Evolutionary conservation across 2,113 vertebrate genomes (phyloP), one percentile per base, ranked within the genome.

Genomic region (Odontesthes bonariensis): DNA sequence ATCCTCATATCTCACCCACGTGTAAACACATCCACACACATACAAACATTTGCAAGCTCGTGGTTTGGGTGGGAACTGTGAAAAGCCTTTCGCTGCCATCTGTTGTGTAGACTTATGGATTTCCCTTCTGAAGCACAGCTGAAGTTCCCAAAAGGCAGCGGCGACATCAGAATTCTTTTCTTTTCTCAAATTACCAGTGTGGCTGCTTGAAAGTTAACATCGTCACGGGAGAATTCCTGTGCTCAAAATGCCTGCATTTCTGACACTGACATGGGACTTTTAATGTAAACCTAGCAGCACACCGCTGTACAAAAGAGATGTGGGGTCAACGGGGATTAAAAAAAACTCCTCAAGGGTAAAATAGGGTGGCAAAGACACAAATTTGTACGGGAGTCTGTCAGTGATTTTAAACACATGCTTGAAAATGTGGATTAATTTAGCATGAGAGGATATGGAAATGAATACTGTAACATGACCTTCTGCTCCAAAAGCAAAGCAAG

Each of bases 51-150:
- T 63, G 61, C n/a, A 23, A 68, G 75, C 60, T 87, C 56, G 14
- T 64, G 52, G 44, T 77, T 82, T 64, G 75, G 75, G 78, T 84
- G 44, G 54, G 73, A 83, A 73, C 65, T 73, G 78, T 62, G 42
- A 76, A 89, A 84, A 88, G 79, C 65, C 84, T 73, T 57, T 72
- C 54, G 20, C 73, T 58, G 81, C 87, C 89, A 91, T 91, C 89
- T 91, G 89, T 80, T 74, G 72, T 81, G 82, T 82, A 65, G 72
- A 83, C 77, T 81, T 63, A 51, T 84, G 79, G 82, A 83, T 85
- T 87, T 83, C 69, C 79, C 65, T 35, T 79, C 72, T 78, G 73
- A 71, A 75, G 49, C 38, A 59, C 60, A 60, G 62, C 47, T 58
- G 56, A 77, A 59, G 35, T 57, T 79, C 77, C 68, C 63, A 52